Evolutionary conservation across 2,113 vertebrate species (phyloP), one percentile per base, ranked within the genome.

Genomic region (Jacana jacana): DNA sequence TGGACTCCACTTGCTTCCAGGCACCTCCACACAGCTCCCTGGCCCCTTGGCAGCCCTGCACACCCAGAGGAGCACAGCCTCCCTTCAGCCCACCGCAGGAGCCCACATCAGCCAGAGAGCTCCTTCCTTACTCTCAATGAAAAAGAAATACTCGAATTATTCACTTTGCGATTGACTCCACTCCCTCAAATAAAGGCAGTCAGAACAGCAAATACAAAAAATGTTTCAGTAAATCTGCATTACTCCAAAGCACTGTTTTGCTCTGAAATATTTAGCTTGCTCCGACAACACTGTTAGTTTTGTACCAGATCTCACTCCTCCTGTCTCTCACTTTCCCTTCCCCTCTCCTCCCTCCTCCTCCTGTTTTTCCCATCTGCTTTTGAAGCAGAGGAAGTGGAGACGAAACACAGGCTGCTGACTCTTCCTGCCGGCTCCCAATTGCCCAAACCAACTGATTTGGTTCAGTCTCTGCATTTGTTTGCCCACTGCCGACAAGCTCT

Each of bases 301-400:
- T 86, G 85, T 48, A 89, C 42, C 64, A 83, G 73, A 75, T 79
- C 63, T 94, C 64, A 12, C n/a, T 55, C 61, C 81, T 88, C 39
- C 72, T 22, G 79, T 80, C 93, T 95, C 68, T 90, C 84, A 33
- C 93, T 95, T 79, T 94, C 87, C 69, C 71, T 76, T 68, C 33
- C 15, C 42, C 55, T 94, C 25, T 86, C 40, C 83, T 86, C 73
- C 89, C 95, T 73, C 83, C 88, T 77, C 60, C 83, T 93, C 83
- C 69, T 87, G 86, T 92, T 96, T 95, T 95, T 91, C 60, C 82
- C 91, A 93, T 93, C 91, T 96, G 79, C 51, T 79, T 65, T 88
- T 71, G 86, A 76, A 89, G 83, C 80, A 84, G 90, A 96, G 91
- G 90, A 96, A 90, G 85, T 0, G 1, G 90, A 94, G 93, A 93